Conservation (phyloP, 2,113 vertebrate species). For the Actenoides hombroni region DNA sequence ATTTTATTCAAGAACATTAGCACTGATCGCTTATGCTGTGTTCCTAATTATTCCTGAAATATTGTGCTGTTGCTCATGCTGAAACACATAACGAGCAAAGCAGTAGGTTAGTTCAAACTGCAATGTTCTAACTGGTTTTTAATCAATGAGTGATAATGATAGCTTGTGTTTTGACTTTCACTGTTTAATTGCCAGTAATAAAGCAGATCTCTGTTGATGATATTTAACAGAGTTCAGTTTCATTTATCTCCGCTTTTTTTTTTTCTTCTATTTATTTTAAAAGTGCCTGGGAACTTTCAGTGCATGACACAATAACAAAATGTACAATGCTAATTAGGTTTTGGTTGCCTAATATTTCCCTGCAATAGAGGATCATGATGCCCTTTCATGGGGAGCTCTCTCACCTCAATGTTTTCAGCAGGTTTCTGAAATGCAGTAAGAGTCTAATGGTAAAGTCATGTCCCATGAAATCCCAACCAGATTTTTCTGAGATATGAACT, state of each 20-base stretch:
- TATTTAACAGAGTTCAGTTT: slow-evolving; percentile 28
- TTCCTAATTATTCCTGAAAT: slow-evolving; percentile 62
- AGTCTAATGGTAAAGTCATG: neutral
- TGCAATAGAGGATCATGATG: neutral
- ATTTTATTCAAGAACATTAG: slow-evolving; percentile 48
- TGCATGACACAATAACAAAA: slow-evolving; percentile 6
- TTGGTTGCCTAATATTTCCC: neutral
- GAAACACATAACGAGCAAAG: slow-evolving; percentile 13
- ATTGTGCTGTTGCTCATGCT: slow-evolving; percentile 36
- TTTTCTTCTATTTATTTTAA: slow-evolving; percentile 26
- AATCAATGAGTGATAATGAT: slow-evolving; percentile 64
- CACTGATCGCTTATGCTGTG: slow-evolving; percentile 29
- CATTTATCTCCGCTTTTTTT: slow-evolving; percentile 32
- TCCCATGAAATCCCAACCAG: neutral
- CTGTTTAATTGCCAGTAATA: slow-evolving; percentile 57
- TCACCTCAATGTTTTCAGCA: neutral
- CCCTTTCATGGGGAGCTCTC: neutral
- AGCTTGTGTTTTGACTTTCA: slow-evolving; percentile 58
- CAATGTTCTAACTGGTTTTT: slow-evolving; percentile 37
- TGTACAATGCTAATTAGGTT: neutral
- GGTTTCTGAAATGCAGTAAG: neutral
- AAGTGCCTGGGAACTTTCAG: slow-evolving; percentile 38
- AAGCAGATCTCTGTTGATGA: slow-evolving; percentile 35
- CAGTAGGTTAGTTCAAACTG: neutral
- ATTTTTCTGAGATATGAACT: neutral